Evolutionary conservation across 23 tunicate species (phyloP).

Genomic region (Botrylloides violaceus): DNA sequence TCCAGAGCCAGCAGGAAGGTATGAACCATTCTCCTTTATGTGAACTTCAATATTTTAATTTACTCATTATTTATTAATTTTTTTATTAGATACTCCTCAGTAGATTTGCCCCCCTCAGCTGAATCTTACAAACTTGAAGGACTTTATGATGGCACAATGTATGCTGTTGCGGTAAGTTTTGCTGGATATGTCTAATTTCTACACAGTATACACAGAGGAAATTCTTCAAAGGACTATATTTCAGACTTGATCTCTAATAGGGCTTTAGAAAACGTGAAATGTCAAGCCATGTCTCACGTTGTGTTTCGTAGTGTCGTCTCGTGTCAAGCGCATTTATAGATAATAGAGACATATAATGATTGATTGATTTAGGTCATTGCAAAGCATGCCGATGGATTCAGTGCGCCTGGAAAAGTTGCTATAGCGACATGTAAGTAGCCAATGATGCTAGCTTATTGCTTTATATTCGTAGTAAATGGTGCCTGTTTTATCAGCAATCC

Average conservation of each 20-base stretch:
- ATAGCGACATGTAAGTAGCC: slow-evolving; percentile 11
- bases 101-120: background rate
- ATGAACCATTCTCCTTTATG: no score
- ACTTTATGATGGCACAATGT: slow-evolving; percentile 1
- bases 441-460: background rate
- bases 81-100: background rate
- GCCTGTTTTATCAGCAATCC: background rate
- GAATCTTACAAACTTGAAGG: slow-evolving; percentile 2
- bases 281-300: no score
- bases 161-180: slow-evolving; percentile 11
- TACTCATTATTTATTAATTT: background rate
- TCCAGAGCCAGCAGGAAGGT: background rate
- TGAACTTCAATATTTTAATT: no score
- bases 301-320: no score
- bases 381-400: slow-evolving; percentile 4
- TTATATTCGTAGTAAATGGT: background rate
- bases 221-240: no score
- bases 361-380: slow-evolving; percentile 13
- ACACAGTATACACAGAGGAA: no score
- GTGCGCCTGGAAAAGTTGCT: slow-evolving; percentile 8
- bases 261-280: no score
- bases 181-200: no score
- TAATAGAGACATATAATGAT: no score
- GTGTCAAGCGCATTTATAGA: no score
- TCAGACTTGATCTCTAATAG: no score